phyloP scores from a whole-genome alignment of 2,888 invertebrate species.

The Auanema freiburgensis region DNA sequence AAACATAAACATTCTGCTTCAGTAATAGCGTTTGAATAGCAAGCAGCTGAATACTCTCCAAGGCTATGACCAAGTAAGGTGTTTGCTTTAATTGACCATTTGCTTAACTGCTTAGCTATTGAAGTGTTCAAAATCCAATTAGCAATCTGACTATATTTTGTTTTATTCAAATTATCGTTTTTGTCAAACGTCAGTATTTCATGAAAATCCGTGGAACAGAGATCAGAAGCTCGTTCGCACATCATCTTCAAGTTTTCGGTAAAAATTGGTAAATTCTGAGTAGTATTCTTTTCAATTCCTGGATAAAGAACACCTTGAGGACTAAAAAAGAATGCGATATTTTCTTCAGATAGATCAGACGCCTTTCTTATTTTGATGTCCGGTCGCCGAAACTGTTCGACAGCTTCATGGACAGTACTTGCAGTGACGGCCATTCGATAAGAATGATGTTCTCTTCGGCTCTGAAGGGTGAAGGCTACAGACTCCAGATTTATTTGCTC shows the following conservation, averaged over 20 bases:
- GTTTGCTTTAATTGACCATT: slow-evolving; percentile 27
- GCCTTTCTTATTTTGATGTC: background rate
- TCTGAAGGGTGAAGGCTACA: slow-evolving; percentile 31
- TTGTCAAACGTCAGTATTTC: slow-evolving; percentile 10
- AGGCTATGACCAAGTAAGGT: slow-evolving; percentile 52
- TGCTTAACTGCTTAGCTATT: slow-evolving; percentile 25
- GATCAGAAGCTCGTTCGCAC: slow-evolving; percentile 10
- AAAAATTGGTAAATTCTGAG: slow-evolving; percentile 15
- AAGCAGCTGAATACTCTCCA: slow-evolving; percentile 56
- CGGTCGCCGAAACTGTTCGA: slow-evolving; percentile 1
- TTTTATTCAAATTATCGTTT: slow-evolving; percentile 18
- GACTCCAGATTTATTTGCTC: background rate
- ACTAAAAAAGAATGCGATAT: slow-evolving; percentile 51
- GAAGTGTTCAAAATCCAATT: slow-evolving; percentile 40
- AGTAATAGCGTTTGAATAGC: slow-evolving; percentile 24
- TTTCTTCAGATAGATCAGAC: slow-evolving; percentile 8
- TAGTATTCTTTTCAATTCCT: slow-evolving; percentile 33
- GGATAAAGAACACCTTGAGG: slow-evolving; percentile 57
- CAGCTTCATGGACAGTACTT: slow-evolving; percentile 14
- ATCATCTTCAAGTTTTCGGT: slow-evolving; percentile 19
- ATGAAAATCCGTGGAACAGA: slow-evolving; percentile 12
- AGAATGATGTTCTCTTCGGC: slow-evolving; percentile 27
- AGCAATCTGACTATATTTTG: slow-evolving; percentile 40
- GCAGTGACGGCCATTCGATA: slow-evolving; percentile 30
- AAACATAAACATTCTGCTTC: slow-evolving; percentile 28